These are phyloP conservation scores for Ctenoplectra terminalis DNA, from an alignment of 1,140 invertebrate species.

Conservation along the genomic window DNA sequence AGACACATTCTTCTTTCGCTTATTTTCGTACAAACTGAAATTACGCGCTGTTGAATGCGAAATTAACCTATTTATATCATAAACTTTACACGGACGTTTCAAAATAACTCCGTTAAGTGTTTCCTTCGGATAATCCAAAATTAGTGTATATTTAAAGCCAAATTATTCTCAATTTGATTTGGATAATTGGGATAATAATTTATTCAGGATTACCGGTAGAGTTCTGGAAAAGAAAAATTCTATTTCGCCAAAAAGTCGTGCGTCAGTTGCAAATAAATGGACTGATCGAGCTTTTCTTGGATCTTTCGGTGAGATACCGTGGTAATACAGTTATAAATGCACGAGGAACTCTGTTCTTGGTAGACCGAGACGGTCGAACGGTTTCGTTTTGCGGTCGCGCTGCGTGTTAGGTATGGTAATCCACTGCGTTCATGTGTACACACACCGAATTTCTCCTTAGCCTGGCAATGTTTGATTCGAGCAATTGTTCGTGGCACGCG, in stretches of 20 bases:
- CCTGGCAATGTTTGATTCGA: conserved; percentile 36
- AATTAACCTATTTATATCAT: too few relatives aligned
- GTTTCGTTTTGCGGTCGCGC: conserved; percentile 59
- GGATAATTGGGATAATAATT: too few relatives aligned
- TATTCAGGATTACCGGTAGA: too few relatives aligned
- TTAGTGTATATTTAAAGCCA: too few relatives aligned
- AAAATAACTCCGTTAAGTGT: too few relatives aligned
- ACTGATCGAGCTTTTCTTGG: background rate
- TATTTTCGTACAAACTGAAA: background rate
- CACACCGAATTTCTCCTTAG: conserved; percentile 40
- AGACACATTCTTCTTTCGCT: background rate
- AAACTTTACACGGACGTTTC: background rate
- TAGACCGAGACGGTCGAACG: conserved; percentile 52
- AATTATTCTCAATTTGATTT: too few relatives aligned
- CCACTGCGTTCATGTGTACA: conserved; percentile 28
- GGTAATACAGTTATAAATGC: conserved; percentile 45
- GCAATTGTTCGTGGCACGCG: conserved; percentile 56
- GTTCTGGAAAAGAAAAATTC: background rate
- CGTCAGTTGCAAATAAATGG: background rate
- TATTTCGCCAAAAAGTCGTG: background rate
- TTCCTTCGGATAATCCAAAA: too few relatives aligned
- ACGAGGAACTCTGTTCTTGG: conserved; percentile 37
- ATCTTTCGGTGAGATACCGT: background rate
- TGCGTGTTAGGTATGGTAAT: conserved; percentile 56
- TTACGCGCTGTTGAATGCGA: background rate